Evolutionary conservation across 2,888 invertebrate genomes (phyloP), one percentile per base, ranked within the genome.

Genomic region (Julus scanicus): DNA sequence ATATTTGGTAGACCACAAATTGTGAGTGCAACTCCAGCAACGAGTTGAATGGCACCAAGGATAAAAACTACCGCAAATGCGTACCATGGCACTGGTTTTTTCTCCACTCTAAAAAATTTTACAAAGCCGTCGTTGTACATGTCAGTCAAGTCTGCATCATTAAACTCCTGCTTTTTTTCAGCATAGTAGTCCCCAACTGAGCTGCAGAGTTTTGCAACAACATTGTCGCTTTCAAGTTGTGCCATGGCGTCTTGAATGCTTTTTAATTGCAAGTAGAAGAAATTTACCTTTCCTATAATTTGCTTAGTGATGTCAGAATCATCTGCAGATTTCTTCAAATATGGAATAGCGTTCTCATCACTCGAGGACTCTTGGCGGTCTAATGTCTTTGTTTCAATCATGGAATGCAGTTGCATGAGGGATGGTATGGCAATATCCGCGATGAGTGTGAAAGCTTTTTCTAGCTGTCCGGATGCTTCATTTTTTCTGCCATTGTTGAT

Each of bases 71-170:
- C 29, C 0, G 71, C 71, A 71, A 71, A 71, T 71, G 2, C 9
- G 29, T 71, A 71, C 71, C 71, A 71, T 20, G 20, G 20, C 29
- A 71, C 71, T 71, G 71, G 71, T 20, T 71, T 71, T 71, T 71
- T 71, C 29, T 71, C 71, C 11, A 71, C 29, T 71, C 9, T 71
- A 85, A 39, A 39, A 17, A 85, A 44, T 39, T 17, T 48, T 39
- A 85, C n/a, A 20, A 44, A 85, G 37, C 48, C 85, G 17, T 20
- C 85, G 17, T 48, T 85, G 44, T 85, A n/a, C 85, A 85, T 39
- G 2, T 85, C 48, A 48, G 44, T 85, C 44, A 85, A 48, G 85
- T 85, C 85, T n/a, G 85, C 44, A 29, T 85, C 44, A 39, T 85
- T 85, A 11, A 85, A 44, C 48, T 85, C 85, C 40, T 85, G 85